Evolutionary conservation across 1,140 invertebrate genomes (phyloP).

Genomic region (Venustaconcha ellipsiformis): DNA sequence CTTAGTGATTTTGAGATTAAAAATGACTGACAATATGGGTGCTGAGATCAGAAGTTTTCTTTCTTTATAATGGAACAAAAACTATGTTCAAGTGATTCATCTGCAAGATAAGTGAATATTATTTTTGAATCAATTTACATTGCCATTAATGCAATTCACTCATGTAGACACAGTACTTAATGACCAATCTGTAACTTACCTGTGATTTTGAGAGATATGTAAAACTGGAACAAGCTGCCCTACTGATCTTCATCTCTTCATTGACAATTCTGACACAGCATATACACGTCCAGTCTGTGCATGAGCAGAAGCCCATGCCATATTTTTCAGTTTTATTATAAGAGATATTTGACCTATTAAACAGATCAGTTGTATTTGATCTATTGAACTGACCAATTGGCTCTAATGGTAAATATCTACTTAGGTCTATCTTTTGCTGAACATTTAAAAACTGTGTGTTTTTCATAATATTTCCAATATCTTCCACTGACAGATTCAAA

Average conservation of each 20-base stretch:
- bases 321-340: constrained; percentile 7
- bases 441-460: constrained; percentile 58
- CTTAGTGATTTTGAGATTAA: no score
- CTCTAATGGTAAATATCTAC: constrained; percentile 25
- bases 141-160: no score
- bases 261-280: constrained; percentile 55
- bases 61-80: no score
- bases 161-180: neutral
- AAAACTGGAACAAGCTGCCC: constrained; percentile 57
- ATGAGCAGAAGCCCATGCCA: constrained; percentile 57
- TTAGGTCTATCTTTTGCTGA: constrained; percentile 41
- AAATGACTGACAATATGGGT: no score
- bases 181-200: constrained; percentile 39
- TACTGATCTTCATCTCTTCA: constrained; percentile 52
- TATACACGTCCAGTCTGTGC: constrained; percentile 52
- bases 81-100: no score
- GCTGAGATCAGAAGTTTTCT: no score
- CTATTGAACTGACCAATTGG: no score
- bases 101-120: no score
- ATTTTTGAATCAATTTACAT: no score
- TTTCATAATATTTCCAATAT: constrained; percentile 61
- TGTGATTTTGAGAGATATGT: constrained; percentile 61
- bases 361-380: no score
- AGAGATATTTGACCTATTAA: no score
- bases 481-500: constrained; percentile 56